Percentiles rank a stretch among this genome's conserved stretches.
phyloP scores from a whole-genome alignment of 1,140 invertebrate species.

The Tribolium madens region DNA sequence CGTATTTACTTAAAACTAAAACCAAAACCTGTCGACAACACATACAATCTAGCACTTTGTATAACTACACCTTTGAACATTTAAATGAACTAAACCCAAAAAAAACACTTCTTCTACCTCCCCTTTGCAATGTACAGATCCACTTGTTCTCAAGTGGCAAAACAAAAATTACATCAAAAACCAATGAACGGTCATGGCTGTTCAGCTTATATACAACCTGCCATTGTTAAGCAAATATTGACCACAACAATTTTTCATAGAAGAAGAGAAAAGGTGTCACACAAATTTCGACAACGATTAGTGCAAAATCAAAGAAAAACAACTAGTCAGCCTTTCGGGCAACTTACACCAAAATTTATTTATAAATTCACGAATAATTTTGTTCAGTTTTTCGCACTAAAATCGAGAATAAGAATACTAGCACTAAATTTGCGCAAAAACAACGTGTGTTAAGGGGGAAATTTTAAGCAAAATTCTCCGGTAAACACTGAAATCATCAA shows the following conservation, averaged over 20 bases:
- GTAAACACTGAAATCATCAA: constrained; percentile 41
- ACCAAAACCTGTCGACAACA: constrained; percentile 45
- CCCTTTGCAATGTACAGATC: constrained; percentile 17
- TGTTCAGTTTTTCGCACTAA: constrained; percentile 57
- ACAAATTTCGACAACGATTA: constrained; percentile 58
- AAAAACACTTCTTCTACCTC: constrained; percentile 40
- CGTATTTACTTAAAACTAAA: constrained; percentile 41
- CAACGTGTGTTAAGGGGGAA: constrained; percentile 13
- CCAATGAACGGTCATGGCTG: constrained; percentile 4
- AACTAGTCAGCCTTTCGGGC: constrained; percentile 42
- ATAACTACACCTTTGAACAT: constrained; percentile 39
- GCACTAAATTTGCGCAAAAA: constrained; percentile 38
- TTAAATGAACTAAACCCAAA: constrained; percentile 42
- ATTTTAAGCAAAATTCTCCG: constrained; percentile 37
- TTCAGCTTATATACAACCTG: constrained; percentile 21
- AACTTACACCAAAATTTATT: constrained; percentile 62
- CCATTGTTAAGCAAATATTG: constrained; percentile 31
- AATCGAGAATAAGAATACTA: constrained; percentile 27
- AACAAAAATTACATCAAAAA: constrained; percentile 45
- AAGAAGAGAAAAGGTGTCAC: constrained; percentile 58
- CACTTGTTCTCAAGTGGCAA: constrained; percentile 34
- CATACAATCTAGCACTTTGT: constrained; percentile 42
- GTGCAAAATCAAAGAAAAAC: constrained; percentile 59
- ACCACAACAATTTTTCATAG: constrained; percentile 40
- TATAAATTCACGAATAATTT: constrained; percentile 61